Base-by-base conservation (phyloP, 2,113 vertebrate species). In the Nibea albiflora region DNA sequence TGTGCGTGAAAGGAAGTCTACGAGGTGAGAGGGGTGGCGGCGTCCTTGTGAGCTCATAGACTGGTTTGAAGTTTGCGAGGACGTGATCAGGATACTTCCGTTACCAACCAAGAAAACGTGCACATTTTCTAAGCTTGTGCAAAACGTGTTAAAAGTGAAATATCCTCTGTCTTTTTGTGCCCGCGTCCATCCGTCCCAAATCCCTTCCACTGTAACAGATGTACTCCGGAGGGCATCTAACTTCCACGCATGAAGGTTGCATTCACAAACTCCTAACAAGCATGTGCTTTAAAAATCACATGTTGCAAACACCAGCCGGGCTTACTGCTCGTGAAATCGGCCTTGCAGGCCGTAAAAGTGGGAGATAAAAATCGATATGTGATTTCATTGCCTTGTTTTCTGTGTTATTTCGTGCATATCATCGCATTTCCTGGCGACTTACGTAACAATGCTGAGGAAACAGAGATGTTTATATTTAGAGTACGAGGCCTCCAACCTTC, bases 391-490 rank as follows among this genome's bases (percentile, higher is more conserved):
- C 19, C 63, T 64, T 64, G 54, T 69, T 63, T 82, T 4, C 2
- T 20, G 3, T 24, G 19, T 80, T 50, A 26, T 56, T 62, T 28
- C 17, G 20, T 22, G 11, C 44, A 5, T 15, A 56, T 65, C 8
- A 17, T 47, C 26, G 2, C 15, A 15, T 76, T 50, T 65, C 61
- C 50, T 58, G 39, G 69, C 15, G 64, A 84, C 70, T 93, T 91
- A 77, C 78, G 63, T 90, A 87, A 89, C 61, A 62, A 85, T 65
- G 24, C 60, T 76, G 69, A 77, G 54, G 67, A 66, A 57, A 39
- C 8, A 68, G 86, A 70, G 58, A 39, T 78, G 64, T 61, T 76
- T 90, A 79, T 86, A 90, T 88, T 92, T 85, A 86, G 68, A 84
- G 73, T 7, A 14, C 6, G 50, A 65, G 79, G 79, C 86, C 78